Base-by-base conservation (phyloP, 2,113 vertebrate species). In the Coregonus clupeaformis region DNA sequence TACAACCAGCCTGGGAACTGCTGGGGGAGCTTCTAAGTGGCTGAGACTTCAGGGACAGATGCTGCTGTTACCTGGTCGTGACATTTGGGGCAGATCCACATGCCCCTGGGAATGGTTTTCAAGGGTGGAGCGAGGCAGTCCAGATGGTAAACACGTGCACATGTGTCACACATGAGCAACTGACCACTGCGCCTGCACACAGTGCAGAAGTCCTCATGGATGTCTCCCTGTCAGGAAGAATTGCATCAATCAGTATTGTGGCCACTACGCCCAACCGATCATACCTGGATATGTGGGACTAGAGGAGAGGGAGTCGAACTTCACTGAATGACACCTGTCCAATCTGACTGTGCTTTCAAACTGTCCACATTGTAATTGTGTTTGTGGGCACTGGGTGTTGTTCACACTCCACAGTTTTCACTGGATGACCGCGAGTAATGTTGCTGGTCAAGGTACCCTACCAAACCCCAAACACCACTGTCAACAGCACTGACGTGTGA, bases 81-180 rank as follows among this genome's bases (percentile, higher is more conserved):
- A 92, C 94, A 95, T 85, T 94, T 93, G 84, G 94, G 94, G 89
- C 94, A 96, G 87, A 96, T 95, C 94, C 95, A 96, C 94, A 96
- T 95, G 93, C 95, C 95, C 93, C 93, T 95, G 77, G 95, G 95
- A 89, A 96, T 95, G 67, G 93, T 92, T 93, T 95, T 95, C 88
- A 96, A 91, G 88, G 95, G 93, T 0, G 94, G 95, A 79, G 94
- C 94, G 92, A 96, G 89, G 88, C 95, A 96, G 86, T 96, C 95
- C 92, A 95, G 91, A 79, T 96, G 95, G 90, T 95, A 95, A 68
- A 96, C 94, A 81, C 94, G 93, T 90, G 94, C 95, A 85, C 95
- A 96, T 0, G 95, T 95, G 91, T 96, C 95, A 82, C 95, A 95
- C 95, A 96, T 95, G 89, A 96, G 92, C 89, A 96, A 87, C 87